Evolutionary conservation across 2,797 vertebrate species (phyloP), one percentile per base, ranked within the genome.

Genomic region (Nyctibius grandis): DNA sequence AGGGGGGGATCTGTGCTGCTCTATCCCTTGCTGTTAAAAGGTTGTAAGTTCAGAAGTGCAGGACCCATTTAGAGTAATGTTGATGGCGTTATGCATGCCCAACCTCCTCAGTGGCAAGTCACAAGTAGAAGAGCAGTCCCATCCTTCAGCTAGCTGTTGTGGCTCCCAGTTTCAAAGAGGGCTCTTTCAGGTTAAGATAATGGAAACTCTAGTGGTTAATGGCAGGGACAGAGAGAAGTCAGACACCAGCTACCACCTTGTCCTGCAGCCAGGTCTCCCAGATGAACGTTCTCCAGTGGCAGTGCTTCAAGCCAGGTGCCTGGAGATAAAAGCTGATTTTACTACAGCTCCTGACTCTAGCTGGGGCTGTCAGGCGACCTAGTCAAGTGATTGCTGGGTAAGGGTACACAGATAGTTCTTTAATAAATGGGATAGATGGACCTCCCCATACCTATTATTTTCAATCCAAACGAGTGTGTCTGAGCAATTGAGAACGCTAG

Each of bases 341-440:
- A 33, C n/a, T 15, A 6, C 26, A 77, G 64, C 42, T 63, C 17
- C n/a, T 81, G 20, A 23, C 25, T 44, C 22, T 20, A 59, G 5
- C 40, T 86, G 31, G 25, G 29, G 47, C 33, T 40, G 16, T 38
- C 15, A 26, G 85, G 38, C 1, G 5, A 38, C 11, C 7, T 28
- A 45, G 28, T 26, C 50, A 64, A 38, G 28, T 33, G 61, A 31
- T 17, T 78, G 15, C 40, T 65, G 45, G 33, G 18, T 19, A 64
- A 3, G 0, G 1, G 8, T 45, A 31, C 12, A 25, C 54, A 33
- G 34, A 22, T 2, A 42, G 11, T 18, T 77, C 12, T 26, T 33
- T n/a, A 45, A 38, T 20, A 67, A 28, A 23, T 50, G 15, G 8
- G 22, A 21, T 51, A 69, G 33, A 18, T 56, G 40, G 28, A 40